Percentiles rank a stretch among this genome's conserved stretches.
phyloP scores from a whole-genome alignment of 2,113 vertebrate genomes.

The Hyla sarda region DNA sequence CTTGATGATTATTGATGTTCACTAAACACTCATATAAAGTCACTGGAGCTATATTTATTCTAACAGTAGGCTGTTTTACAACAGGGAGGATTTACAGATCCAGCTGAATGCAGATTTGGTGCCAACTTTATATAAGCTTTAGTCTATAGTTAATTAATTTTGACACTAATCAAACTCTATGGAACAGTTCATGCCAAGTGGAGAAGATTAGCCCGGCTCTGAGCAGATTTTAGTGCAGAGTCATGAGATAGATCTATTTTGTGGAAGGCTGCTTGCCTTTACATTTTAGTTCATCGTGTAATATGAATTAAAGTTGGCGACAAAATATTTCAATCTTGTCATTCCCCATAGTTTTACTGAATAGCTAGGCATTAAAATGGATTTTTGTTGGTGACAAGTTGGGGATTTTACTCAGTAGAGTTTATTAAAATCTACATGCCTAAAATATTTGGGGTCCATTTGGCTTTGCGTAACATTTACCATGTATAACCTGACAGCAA shows the following conservation, averaged over 20 bases:
- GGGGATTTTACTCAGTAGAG: too few species aligned
- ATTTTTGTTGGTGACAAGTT: neutral
- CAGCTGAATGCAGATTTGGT: neutral
- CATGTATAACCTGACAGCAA: neutral
- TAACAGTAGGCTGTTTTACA: neutral
- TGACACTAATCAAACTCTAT: conserved; percentile 25
- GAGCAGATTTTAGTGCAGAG: neutral
- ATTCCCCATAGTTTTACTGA: neutral
- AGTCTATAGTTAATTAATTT: conserved; percentile 18
- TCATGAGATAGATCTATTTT: neutral
- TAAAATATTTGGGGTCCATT: neutral
- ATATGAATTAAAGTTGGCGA: neutral
- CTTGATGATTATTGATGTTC: neutral
- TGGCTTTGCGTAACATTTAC: neutral
- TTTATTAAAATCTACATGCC: too few species aligned
- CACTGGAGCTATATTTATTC: neutral
- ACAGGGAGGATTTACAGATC: neutral
- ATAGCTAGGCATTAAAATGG: neutral
- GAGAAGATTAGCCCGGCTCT: neutral
- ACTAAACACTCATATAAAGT: neutral
- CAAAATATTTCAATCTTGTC: neutral
- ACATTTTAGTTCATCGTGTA: neutral
- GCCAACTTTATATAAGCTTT: conserved; percentile 15
- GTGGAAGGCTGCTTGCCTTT: neutral
- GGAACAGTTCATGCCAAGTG: neutral